phyloP scores from a whole-genome alignment of 2,888 invertebrate species.

The Drosophila nigricruria region DNA sequence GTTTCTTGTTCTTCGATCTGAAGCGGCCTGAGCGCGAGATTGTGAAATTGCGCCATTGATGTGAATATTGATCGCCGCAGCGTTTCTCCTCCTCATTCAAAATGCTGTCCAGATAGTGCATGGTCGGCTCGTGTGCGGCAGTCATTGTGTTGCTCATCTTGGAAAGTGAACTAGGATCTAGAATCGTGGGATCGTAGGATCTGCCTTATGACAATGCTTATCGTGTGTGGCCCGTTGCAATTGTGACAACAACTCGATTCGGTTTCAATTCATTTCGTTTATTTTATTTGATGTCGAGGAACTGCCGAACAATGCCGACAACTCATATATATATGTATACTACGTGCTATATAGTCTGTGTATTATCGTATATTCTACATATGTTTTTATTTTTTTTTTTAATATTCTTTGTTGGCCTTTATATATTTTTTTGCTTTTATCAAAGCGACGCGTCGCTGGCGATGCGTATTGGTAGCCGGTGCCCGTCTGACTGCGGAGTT shows the following conservation, averaged over 20 bases:
- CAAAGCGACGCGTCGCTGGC: constrained; percentile 43
- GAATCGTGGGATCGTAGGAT: background rate
- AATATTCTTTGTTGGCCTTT: constrained; percentile 15
- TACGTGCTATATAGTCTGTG: constrained; percentile 12
- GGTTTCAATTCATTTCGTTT: constrained; percentile 45
- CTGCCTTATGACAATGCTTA: background rate
- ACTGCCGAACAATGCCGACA: constrained; percentile 19
- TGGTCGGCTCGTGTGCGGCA: constrained; percentile 78
- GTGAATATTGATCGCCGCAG: constrained; percentile 82
- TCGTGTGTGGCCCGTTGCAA: constrained; percentile 18
- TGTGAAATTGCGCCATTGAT: constrained; percentile 85
- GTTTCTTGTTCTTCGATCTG: constrained; percentile 87
- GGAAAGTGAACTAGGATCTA: background rate
- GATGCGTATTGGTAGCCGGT: constrained; percentile 59
- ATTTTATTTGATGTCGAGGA: constrained; percentile 32
- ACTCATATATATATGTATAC: constrained; percentile 10
- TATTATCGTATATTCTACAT: constrained; percentile 15
- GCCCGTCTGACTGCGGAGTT: constrained; percentile 68
- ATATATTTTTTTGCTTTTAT: constrained; percentile 22
- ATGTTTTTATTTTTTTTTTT: background rate
- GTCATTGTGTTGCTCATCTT: constrained; percentile 77
- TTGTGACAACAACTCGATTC: constrained; percentile 29
- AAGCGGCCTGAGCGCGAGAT: constrained; percentile 88
- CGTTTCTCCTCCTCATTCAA: constrained; percentile 84
- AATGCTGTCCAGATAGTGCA: constrained; percentile 84